These are phyloP conservation scores for Cotesia glomerata DNA, from an alignment of 1,140 invertebrate species.

Conservation along the genomic window DNA sequence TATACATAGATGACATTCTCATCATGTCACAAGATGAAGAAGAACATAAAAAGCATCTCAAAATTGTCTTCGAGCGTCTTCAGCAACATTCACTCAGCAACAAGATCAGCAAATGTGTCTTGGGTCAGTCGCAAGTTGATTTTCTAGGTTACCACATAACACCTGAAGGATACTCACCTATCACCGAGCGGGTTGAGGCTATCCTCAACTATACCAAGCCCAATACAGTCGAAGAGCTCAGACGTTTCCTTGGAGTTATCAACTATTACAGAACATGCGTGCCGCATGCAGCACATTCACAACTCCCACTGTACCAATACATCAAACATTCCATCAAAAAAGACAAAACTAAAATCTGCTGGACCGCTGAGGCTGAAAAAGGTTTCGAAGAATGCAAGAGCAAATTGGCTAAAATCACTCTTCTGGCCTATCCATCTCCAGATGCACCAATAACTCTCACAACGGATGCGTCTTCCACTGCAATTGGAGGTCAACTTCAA, in stretches of 20 bases:
- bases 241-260: slow-evolving; percentile 56
- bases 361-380: slow-evolving; percentile 39
- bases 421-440: slow-evolving; percentile 39
- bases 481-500: slow-evolving; percentile 51
- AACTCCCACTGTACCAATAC: slow-evolving; percentile 36
- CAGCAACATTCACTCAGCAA: slow-evolving; percentile 3
- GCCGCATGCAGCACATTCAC: slow-evolving; percentile 38
- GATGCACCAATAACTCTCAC: slow-evolving; percentile 36
- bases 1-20: slow-evolving; percentile 34
- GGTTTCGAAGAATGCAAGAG: slow-evolving; percentile 57
- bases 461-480: slow-evolving; percentile 51
- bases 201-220: slow-evolving; percentile 42
- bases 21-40: slow-evolving; percentile 22
- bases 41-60: slow-evolving; percentile 30
- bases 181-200: background rate
- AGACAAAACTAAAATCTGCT: slow-evolving; percentile 44
- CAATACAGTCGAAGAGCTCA: slow-evolving; percentile 40
- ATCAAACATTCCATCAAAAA: slow-evolving; percentile 41
- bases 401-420: slow-evolving; percentile 39
- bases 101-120: slow-evolving; percentile 14
- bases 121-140: slow-evolving; percentile 10
- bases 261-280: slow-evolving; percentile 53
- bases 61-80: slow-evolving; percentile 25
- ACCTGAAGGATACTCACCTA: slow-evolving; percentile 44
- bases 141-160: slow-evolving; percentile 47